Conservation (phyloP, 2,797 vertebrate genomes). For the Echeneis naucrates region DNA sequence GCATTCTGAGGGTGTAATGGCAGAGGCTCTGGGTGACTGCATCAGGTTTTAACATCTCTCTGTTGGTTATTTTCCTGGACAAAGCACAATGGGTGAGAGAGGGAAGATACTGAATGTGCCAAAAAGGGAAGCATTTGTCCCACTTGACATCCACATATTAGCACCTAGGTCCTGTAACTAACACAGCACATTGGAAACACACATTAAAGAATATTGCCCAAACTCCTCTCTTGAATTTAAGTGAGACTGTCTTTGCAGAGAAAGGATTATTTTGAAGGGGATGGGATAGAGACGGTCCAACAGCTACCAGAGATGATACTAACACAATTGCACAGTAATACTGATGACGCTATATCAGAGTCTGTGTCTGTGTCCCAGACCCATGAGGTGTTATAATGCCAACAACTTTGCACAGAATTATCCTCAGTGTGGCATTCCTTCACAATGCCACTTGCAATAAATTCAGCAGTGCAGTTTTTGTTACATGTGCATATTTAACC, state of each 20-base stretch:
- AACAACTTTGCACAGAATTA: conserved; percentile 27
- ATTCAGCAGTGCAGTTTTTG: background rate
- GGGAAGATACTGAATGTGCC: conserved; percentile 59
- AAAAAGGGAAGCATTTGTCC: conserved; percentile 53
- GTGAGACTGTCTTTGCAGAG: background rate
- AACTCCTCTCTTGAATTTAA: conserved; percentile 17
- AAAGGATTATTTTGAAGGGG: conserved; percentile 4
- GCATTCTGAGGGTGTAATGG: conserved; percentile 28
- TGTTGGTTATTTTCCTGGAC: conserved; percentile 48
- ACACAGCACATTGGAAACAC: conserved; percentile 22
- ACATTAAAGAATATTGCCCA: background rate
- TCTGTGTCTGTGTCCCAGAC: conserved; percentile 29
- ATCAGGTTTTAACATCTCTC: conserved; percentile 71
- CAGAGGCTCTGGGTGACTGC: conserved; percentile 41
- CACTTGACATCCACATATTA: conserved; percentile 46
- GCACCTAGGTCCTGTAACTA: conserved; percentile 23
- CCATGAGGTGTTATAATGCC: conserved; percentile 30
- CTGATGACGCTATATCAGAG: conserved; percentile 62
- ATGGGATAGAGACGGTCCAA: conserved; percentile 48
- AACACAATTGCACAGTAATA: conserved; percentile 48
- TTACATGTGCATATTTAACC: background rate
- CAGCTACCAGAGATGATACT: conserved; percentile 29
- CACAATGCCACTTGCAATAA: background rate
- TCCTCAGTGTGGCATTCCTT: conserved; percentile 10
- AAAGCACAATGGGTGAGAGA: conserved; percentile 37